Evolutionary conservation across 92 coral and sea anemone genomes (phyloP), one percentile per base, ranked within the genome.

Genomic region (Phenganax stokvisi): DNA sequence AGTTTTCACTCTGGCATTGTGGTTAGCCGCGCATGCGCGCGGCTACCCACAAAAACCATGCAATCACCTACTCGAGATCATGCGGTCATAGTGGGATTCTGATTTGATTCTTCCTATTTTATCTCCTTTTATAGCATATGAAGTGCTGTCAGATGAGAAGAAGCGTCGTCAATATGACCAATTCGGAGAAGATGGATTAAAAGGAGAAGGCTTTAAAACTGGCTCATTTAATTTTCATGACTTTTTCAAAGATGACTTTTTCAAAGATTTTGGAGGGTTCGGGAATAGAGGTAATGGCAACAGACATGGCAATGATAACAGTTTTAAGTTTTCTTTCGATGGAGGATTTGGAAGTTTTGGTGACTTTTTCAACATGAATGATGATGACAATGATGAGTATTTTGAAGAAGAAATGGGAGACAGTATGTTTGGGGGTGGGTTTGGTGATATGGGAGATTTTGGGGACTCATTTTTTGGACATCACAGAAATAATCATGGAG

Each of bases 131-230:
- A 44, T 81, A 93, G 98, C 98, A 69, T 91, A 93, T 79, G 97
- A 93, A 84, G 97, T 93, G 29, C 85, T 93, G 79, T 91, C 97
- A 47, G 98, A 93, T 81, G 97, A 93, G 82, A 91, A 89, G 67
- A 93, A 93, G 72, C 86, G 97, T 66, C 85, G 89, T 15, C 97
- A 91, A n/a, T 93, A 93, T 90, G 98, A 93, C 77, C 97, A 93
- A 87, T 93, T 91, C 88, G 98, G 98, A 17, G 92, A 92, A 79
- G 98, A 93, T 73, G 97, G 97, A 51, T 85, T 93, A 64, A 93
- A 93, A 15, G 85, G 81, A 56, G 87, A 88, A 83, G 97, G 94
- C 10, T 89, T 89, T 72, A 68, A 79, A 28, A 66, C 82, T 10
- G 84, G 82, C 28, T 85, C 83, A 55, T 90, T 90, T 74, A 88